Evolutionary conservation across 2,113 vertebrate species (phyloP).

Genomic region (Crypturellus undulatus): DNA sequence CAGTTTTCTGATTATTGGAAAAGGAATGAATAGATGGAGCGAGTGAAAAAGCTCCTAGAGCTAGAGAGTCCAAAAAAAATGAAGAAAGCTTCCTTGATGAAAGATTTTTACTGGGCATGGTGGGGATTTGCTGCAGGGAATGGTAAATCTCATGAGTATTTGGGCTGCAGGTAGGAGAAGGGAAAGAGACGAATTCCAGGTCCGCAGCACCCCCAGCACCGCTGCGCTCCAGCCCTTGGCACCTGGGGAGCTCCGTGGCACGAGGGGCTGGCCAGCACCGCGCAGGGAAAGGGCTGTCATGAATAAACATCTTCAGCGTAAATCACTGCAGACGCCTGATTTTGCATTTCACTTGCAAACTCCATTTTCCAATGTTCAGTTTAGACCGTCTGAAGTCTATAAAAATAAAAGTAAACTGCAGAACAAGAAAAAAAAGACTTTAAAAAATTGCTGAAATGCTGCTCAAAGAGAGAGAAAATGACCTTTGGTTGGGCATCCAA

Average conservation of each 20-base stretch:
- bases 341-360: slow-evolving; percentile 22
- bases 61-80: background rate
- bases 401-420: slow-evolving; percentile 30
- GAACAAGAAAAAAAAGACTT: background rate
- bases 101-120: background rate
- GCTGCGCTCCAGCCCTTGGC: background rate
- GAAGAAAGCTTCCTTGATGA: background rate
- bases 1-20: background rate
- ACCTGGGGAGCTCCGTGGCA: background rate
- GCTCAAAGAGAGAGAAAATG: slow-evolving; percentile 50
- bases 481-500: slow-evolving; percentile 69
- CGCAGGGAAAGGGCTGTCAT: background rate
- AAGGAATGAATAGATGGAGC: background rate
- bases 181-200: background rate
- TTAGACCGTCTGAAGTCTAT: slow-evolving; percentile 35
- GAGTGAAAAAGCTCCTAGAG: background rate
- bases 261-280: background rate
- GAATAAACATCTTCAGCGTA: slow-evolving; percentile 47
- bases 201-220: background rate
- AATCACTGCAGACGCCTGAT: slow-evolving; percentile 4
- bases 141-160: slow-evolving; percentile 18
- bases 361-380: slow-evolving; percentile 26
- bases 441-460: slow-evolving; percentile 52
- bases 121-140: slow-evolving; percentile 15
- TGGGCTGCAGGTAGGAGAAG: background rate